A percentile compares a stretch with the other conserved stretches of the same genome.
These are phyloP conservation scores for Plectropomus leopardus DNA, from an alignment of 2,113 vertebrate genomes.

Conservation along the genomic window DNA sequence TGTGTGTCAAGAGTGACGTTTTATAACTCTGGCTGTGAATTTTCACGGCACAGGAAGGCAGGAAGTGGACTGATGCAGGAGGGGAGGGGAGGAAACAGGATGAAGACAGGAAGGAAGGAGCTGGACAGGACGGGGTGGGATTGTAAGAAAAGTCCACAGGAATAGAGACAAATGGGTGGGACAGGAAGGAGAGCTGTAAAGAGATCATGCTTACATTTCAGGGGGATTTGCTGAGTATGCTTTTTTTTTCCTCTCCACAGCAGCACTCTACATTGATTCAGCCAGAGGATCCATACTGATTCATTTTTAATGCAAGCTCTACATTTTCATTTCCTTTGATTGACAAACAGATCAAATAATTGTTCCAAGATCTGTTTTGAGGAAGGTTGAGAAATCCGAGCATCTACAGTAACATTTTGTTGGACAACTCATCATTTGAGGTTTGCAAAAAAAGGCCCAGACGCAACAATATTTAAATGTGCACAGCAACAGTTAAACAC, in stretches of 20 bases:
- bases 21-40: conserved; percentile 56
- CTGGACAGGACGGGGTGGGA: conserved; percentile 47
- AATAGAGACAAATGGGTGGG: conserved; percentile 55
- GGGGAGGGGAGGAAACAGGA: conserved; percentile 53
- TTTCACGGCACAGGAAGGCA: conserved; percentile 64
- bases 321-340: not conserved
- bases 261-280: not conserved
- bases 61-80: conserved; percentile 45
- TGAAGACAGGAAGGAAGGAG: conserved; percentile 57
- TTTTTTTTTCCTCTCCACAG: not conserved
- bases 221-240: conserved; percentile 32
- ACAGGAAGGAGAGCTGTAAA: conserved; percentile 27
- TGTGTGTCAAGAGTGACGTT: conserved; percentile 7
- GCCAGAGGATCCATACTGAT: not conserved
- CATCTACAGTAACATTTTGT: not conserved
- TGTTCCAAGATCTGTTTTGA: not conserved
- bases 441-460: not conserved
- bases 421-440: not conserved
- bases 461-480: no score
- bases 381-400: not conserved
- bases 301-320: conserved; percentile 14
- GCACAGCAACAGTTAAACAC: no score
- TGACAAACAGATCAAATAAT: not conserved
- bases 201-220: not conserved
- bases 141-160: conserved; percentile 26